A percentile compares a stretch with the other conserved stretches of the same genome.
These are phyloP conservation scores for Phataginus tricuspis DNA, from an alignment of 2,797 vertebrate genomes.

Conservation along the genomic window DNA sequence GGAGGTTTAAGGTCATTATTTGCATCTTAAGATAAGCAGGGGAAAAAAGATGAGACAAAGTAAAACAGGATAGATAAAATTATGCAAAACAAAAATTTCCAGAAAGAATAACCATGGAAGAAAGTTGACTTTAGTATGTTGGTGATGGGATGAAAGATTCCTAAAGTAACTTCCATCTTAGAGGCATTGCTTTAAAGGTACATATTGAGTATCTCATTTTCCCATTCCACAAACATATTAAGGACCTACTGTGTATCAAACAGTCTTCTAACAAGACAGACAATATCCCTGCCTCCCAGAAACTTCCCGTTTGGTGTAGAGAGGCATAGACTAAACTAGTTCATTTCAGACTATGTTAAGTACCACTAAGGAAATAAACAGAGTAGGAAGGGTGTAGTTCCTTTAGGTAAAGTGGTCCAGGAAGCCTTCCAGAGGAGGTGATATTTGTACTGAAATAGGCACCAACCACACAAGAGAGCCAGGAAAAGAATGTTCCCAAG, in stretches of 20 bases:
- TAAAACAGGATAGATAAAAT: background rate
- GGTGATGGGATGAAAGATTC: background rate
- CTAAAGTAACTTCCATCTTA: constrained; percentile 28
- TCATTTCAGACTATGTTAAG: background rate
- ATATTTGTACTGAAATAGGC: background rate
- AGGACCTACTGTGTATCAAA: background rate
- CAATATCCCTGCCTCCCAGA: background rate
- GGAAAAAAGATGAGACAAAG: background rate
- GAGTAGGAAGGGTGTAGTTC: background rate
- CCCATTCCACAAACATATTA: constrained; percentile 12
- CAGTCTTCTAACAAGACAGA: background rate
- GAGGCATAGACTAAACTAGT: background rate
- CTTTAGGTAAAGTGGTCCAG: constrained; percentile 3
- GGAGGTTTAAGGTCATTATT: background rate
- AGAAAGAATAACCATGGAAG: background rate
- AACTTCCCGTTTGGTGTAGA: background rate
- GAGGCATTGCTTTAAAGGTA: constrained; percentile 20
- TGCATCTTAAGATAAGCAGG: background rate
- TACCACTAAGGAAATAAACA: background rate
- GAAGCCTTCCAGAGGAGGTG: background rate
- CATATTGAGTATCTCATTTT: background rate
- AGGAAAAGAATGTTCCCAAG: background rate
- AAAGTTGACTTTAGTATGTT: constrained; percentile 35
- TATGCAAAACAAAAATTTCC: constrained; percentile 1
- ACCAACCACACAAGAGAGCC: background rate